Conservation (phyloP, 1,140 invertebrate species). For the Ceratina japonica region DNA sequence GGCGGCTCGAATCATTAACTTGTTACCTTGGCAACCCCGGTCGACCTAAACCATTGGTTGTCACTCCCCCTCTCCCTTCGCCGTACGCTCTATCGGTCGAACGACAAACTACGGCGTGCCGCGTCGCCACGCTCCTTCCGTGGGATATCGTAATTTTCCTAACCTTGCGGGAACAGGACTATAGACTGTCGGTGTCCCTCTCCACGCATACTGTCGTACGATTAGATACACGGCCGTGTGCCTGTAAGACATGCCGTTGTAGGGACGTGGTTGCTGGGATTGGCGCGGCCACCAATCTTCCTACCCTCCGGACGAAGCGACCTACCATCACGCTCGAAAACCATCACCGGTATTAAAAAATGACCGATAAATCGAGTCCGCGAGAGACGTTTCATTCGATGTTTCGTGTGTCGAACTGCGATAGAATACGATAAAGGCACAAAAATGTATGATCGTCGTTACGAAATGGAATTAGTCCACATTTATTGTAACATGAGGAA, state of each 20-base stretch:
- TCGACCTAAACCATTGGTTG: slow-evolving; percentile 74
- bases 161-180: slow-evolving; percentile 41
- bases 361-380: slow-evolving; percentile 55
- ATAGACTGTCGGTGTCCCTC: slow-evolving; percentile 34
- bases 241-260: slow-evolving; percentile 9
- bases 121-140: slow-evolving; percentile 25
- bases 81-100: slow-evolving; percentile 53
- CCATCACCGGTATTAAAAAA: slow-evolving; percentile 56
- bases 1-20: slow-evolving; percentile 79
- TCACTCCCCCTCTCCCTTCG: slow-evolving; percentile 56
- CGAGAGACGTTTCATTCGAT: background rate
- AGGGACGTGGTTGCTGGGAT: slow-evolving; percentile 59
- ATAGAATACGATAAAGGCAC: background rate
- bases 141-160: slow-evolving; percentile 39
- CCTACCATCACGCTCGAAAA: slow-evolving; percentile 61
- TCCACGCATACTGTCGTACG: background rate
- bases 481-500: no score
- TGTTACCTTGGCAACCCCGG: slow-evolving; percentile 77
- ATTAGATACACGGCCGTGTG: background rate
- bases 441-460: no score
- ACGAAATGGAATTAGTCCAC: no score
- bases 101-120: slow-evolving; percentile 54
- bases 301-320: slow-evolving; percentile 59
- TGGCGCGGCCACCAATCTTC: slow-evolving; percentile 60
- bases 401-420: background rate